These are phyloP conservation scores for Dufourea novaeangliae DNA, from an alignment of 1,140 invertebrate species.

Conservation along the genomic window DNA sequence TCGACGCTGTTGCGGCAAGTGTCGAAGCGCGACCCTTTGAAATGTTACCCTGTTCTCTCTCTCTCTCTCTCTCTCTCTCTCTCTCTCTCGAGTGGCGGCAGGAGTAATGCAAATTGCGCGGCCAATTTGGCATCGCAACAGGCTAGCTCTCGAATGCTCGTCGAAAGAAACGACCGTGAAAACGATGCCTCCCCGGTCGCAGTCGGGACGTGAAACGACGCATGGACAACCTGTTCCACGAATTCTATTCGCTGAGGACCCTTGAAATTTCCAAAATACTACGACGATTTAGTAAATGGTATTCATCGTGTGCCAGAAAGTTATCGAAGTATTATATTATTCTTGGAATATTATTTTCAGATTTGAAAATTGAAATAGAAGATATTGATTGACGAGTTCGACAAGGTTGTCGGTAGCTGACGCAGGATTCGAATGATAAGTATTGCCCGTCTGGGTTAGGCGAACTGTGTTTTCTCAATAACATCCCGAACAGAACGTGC, in stretches of 20 bases:
- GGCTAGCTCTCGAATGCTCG: background rate
- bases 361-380: too few species aligned
- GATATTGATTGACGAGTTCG: too few species aligned
- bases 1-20: slow-evolving; percentile 14
- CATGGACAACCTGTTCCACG: background rate
- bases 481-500: background rate
- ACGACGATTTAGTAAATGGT: background rate
- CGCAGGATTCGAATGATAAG: background rate
- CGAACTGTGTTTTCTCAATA: background rate
- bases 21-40: background rate
- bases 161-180: background rate
- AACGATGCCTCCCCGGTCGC: background rate
- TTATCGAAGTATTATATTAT: too few species aligned
- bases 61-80: too few species aligned
- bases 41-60: too few species aligned
- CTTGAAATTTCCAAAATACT: background rate
- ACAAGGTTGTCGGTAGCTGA: too few species aligned
- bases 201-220: background rate
- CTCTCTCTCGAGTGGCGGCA: background rate
- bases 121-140: slow-evolving; percentile 22
- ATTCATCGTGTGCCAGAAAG: too few species aligned
- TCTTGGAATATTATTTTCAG: too few species aligned
- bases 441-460: background rate
- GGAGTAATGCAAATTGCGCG: background rate
- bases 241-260: background rate